Evolutionary conservation across 2,797 vertebrate species (phyloP), one percentile per base, ranked within the genome.

Genomic region (Scomberomorus guttatus): DNA sequence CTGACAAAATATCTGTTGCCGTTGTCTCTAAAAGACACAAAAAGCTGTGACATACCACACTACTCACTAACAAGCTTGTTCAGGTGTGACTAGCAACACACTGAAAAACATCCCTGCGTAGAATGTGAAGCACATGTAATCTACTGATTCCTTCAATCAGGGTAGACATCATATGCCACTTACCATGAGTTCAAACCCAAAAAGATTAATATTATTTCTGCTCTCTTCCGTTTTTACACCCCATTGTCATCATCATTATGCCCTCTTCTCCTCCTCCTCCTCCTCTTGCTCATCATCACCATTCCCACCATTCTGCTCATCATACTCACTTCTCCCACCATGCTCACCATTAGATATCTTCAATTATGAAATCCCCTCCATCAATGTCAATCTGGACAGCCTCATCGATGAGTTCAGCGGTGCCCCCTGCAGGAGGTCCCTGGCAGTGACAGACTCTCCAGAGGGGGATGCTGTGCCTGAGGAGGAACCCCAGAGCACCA

Each of bases 401-500:
- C 96, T 96, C 94, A 95, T 97, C 95, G 95, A 95, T 89, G 97
- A 98, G 86, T 96, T 95, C 76, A 95, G 94, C 92, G 97, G 97
- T 83, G 94, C 95, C 86, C 88, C 94, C 78, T 96, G 95, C 94
- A 96, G 97, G 95, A 96, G 95, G 91, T 96, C 95, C 2, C 90
- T 93, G 92, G 93, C 93, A 83, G 78, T 83, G 92, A 81, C 92
- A 89, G 92, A 94, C 20, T 95, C 96, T 95, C 95, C 89, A 67
- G 92, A 92, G 70, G 88, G 93, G 88, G 94, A 95, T 70, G 93
- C 91, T 77, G 83, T 95, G 89, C 94, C 94, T 67, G 96, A 97
- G 90, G 97, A 96, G 92, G 97, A 97, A 80, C 97, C 97, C 25
- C 98, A 98, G 96, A 98, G 97, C 95, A 99, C 98, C 71, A 97